A percentile compares a stretch with the other conserved stretches of the same genome.
phyloP scores from a whole-genome alignment of 2,888 invertebrate species.

The Eumerus sabulonum region DNA sequence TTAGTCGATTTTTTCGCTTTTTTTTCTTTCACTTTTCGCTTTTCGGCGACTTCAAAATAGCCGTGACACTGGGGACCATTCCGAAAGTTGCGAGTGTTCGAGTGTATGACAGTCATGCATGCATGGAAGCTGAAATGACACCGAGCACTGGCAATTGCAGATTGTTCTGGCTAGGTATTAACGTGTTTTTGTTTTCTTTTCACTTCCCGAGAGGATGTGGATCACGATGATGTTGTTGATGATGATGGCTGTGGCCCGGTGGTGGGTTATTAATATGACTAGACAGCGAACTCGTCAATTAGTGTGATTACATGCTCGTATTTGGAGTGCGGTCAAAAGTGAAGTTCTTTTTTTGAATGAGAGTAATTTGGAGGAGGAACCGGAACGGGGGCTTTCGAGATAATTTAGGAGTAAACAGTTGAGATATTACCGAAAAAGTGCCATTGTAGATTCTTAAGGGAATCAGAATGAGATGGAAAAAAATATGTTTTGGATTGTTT shows the following conservation, averaged over 20 bases:
- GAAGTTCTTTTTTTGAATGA: constrained; percentile 1
- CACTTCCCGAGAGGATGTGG: constrained; percentile 5
- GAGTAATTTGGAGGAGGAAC: constrained; percentile 3
- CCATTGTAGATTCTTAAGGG: too few relatives aligned
- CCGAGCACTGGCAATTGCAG: constrained; percentile 31
- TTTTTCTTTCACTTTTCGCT: constrained; percentile 8
- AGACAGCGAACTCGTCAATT: constrained; percentile 59
- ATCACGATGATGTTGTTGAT: constrained; percentile 10
- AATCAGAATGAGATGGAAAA: too few relatives aligned
- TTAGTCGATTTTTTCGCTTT: constrained; percentile 20
- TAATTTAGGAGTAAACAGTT: too few relatives aligned
- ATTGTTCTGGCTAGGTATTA: constrained; percentile 9
- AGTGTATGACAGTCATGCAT: constrained; percentile 60
- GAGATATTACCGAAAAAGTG: too few relatives aligned
- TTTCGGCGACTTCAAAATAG: constrained; percentile 36
- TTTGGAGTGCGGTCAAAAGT: constrained; percentile 23
- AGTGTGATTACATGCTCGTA: constrained; percentile 39
- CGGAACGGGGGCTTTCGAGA: too few relatives aligned
- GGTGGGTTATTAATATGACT: constrained; percentile 57
- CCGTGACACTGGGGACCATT: constrained; percentile 8
- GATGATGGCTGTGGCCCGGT: constrained; percentile 27
- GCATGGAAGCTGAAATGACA: constrained; percentile 57
- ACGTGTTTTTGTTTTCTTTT: constrained; percentile 19
- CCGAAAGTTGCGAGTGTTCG: constrained; percentile 38
- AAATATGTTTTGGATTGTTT: too few relatives aligned